These are phyloP conservation scores for Threskiornis aethiopicus DNA, from an alignment of 2,797 vertebrate genomes.

Conservation along the genomic window DNA sequence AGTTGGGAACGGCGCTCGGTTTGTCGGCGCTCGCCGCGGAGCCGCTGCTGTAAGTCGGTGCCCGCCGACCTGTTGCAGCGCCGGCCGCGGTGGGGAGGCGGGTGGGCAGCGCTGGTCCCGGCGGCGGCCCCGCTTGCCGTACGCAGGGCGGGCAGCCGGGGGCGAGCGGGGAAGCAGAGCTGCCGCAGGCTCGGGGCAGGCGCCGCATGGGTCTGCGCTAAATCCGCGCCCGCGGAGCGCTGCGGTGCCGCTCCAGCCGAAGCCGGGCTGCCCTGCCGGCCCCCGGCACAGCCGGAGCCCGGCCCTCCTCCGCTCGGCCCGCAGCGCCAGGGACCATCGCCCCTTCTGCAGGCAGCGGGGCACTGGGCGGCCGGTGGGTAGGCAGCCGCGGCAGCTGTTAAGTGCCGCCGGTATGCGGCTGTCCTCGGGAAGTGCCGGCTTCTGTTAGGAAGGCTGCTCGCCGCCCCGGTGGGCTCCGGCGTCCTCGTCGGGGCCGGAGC, in stretches of 20 bases:
- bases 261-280: background rate
- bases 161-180: background rate
- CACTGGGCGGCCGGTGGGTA: background rate
- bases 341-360: background rate
- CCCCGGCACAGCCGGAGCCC: background rate
- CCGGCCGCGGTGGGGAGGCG: background rate
- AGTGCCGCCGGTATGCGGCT: background rate
- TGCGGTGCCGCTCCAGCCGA: background rate
- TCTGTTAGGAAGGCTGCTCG: background rate
- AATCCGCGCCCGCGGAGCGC: background rate
- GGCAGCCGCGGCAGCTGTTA: too few relatives aligned
- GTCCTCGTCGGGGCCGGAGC: background rate
- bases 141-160: background rate
- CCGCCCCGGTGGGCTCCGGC: background rate
- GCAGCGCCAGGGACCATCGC: too few relatives aligned
- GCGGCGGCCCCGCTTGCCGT: background rate
- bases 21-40: background rate
- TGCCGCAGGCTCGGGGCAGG: too few relatives aligned
- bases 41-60: slow-evolving; percentile 58
- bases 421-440: background rate
- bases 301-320: background rate
- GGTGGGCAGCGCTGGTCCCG: background rate
- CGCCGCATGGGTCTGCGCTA: background rate
- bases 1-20: too few relatives aligned
- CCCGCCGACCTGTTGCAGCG: slow-evolving; percentile 37